Evolutionary conservation across 2,113 vertebrate species (phyloP).

Genomic region (Terrapene triunguis): DNA sequence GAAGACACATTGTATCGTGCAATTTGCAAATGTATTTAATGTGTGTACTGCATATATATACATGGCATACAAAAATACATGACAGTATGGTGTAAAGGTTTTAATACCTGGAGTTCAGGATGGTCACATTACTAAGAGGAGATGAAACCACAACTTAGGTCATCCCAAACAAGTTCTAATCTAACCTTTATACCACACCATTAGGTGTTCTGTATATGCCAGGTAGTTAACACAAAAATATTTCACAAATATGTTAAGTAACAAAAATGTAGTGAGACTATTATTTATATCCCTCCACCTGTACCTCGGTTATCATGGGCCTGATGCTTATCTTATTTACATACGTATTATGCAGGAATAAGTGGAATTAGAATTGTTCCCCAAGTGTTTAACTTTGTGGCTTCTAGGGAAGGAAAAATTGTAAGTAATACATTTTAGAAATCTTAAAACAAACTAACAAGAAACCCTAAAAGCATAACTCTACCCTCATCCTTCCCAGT

Average conservation of each 20-base stretch:
- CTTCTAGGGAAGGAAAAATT: background rate
- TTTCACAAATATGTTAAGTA: background rate
- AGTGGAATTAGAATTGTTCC: too few species aligned
- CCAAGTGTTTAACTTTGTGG: fast-evolving
- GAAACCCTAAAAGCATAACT: too few species aligned
- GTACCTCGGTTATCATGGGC: background rate
- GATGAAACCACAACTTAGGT: background rate
- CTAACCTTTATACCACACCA: too few species aligned
- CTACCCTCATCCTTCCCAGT: too few species aligned
- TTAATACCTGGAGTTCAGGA: background rate
- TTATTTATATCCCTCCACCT: fast-evolving
- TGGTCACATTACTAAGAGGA: background rate
- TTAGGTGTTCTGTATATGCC: fast-evolving
- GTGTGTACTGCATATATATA: fast-evolving
- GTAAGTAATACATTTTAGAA: background rate
- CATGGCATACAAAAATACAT: background rate
- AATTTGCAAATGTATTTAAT: fast-evolving
- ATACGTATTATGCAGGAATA: too few species aligned
- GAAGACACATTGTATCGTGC: background rate
- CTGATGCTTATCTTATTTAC: background rate
- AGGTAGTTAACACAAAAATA: background rate
- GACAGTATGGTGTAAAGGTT: background rate
- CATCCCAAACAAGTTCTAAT: background rate
- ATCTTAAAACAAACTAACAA: too few species aligned
- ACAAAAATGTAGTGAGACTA: background rate